Percentiles rank a stretch among this genome's conserved stretches.
Evolutionary conservation across 1,140 invertebrate genomes (phyloP).

Genomic region (Thrips palmi): DNA sequence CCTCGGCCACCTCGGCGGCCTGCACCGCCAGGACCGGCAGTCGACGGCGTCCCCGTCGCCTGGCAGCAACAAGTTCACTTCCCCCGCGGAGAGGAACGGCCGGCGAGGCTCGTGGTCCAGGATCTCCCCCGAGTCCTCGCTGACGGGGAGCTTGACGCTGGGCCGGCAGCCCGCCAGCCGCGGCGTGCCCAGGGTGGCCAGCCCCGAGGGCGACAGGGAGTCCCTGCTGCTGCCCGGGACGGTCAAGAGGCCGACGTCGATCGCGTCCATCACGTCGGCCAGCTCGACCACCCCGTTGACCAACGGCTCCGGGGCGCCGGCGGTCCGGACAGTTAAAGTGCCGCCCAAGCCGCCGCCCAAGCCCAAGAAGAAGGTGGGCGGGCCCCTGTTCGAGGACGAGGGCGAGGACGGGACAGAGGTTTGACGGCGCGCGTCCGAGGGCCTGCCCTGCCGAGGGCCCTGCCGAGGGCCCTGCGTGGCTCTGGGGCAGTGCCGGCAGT

Average conservation of each 20-base stretch:
- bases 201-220: slow-evolving; percentile 10
- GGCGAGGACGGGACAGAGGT: slow-evolving; percentile 75
- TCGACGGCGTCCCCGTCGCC: too few species aligned
- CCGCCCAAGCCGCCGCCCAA: slow-evolving; percentile 64
- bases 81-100: too few species aligned
- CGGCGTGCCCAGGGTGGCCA: slow-evolving; percentile 7
- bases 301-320: too few species aligned
- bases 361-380: slow-evolving; percentile 49
- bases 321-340: slow-evolving; percentile 39
- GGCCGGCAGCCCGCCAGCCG: slow-evolving; percentile 18
- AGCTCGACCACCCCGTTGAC: slow-evolving; percentile 17
- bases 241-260: slow-evolving; percentile 13
- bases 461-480: too few species aligned
- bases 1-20: slow-evolving; percentile 14
- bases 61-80: slow-evolving; percentile 9
- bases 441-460: too few species aligned
- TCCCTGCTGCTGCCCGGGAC: too few species aligned
- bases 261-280: slow-evolving; percentile 11
- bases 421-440: too few species aligned
- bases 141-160: slow-evolving; percentile 12
- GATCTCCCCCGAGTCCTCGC: neutral
- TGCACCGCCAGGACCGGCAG: too few species aligned
- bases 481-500: too few species aligned
- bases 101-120: neutral
- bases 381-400: slow-evolving; percentile 65